Conservation (phyloP, 2,888 invertebrate genomes). For the Watsonalla binaria region DNA sequence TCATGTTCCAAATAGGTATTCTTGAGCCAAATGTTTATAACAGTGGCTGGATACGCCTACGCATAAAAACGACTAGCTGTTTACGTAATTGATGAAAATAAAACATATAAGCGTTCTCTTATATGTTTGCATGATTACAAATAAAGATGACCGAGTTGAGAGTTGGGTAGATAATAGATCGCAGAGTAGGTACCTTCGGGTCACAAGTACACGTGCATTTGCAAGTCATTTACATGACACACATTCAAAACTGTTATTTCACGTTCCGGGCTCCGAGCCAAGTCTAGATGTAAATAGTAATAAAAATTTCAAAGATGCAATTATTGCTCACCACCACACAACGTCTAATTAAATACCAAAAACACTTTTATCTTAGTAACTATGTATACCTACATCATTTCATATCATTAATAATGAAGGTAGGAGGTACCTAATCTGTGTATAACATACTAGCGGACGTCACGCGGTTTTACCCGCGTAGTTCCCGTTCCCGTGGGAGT, state of each 20-base stretch:
- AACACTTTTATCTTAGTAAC: not conserved
- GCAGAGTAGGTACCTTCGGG: too few species aligned
- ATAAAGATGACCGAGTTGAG: too few species aligned
- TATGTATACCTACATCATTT: too few species aligned
- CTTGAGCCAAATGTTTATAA: slow-evolving; percentile 22
- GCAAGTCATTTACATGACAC: slow-evolving; percentile 10
- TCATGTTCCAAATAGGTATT: not conserved
- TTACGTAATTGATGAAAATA: slow-evolving; percentile 27
- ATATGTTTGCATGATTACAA: slow-evolving; percentile 2
- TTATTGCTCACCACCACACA: slow-evolving; percentile 1
- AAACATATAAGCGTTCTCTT: slow-evolving; percentile 9
- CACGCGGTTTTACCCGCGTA: too few species aligned
- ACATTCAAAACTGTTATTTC: slow-evolving; percentile 21
- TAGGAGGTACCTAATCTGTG: too few species aligned
- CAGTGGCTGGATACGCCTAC: slow-evolving; percentile 29
- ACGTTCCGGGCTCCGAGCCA: slow-evolving; percentile 37
- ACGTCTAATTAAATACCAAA: not conserved
- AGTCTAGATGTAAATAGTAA: slow-evolving; percentile 25
- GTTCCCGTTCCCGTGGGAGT: too few species aligned
- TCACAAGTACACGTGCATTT: not conserved
- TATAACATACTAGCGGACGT: too few species aligned
- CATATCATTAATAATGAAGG: too few species aligned
- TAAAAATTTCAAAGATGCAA: slow-evolving; percentile 24
- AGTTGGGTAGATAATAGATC: not conserved
- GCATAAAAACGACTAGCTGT: slow-evolving; percentile 16